These are phyloP conservation scores for Quadriops clusia DNA, from an alignment of 2,888 invertebrate genomes.

Conservation along the genomic window DNA sequence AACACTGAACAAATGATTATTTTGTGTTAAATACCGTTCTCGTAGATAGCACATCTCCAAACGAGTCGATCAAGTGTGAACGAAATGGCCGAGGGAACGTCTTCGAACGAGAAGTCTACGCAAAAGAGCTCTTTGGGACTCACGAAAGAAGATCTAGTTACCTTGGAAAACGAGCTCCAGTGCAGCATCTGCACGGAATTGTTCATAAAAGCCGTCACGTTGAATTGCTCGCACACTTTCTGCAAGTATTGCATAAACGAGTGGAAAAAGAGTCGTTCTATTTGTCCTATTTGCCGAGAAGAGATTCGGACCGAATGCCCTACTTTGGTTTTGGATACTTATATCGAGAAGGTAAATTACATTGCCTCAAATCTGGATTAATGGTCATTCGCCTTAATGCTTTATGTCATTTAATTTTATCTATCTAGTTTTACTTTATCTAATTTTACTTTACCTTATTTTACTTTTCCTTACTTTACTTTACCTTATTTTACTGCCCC, in stretches of 20 bases:
- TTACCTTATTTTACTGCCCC: background rate
- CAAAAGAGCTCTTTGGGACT: too few relatives aligned
- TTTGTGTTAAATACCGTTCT: too few relatives aligned
- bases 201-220: conserved; percentile 54
- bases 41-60: too few relatives aligned
- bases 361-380: conserved; percentile 22
- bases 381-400: conserved; percentile 1
- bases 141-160: too few relatives aligned
- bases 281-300: conserved; percentile 59
- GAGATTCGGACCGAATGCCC: conserved; percentile 41
- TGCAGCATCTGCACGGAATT: conserved; percentile 68
- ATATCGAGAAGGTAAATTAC: conserved; percentile 58
- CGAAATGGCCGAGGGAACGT: too few relatives aligned
- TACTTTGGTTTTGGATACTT: conserved; percentile 57
- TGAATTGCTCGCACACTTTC: conserved; percentile 65
- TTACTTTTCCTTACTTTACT: background rate
- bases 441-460: background rate
- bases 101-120: conserved; percentile 18
- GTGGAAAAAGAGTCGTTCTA: conserved; percentile 58
- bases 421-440: background rate
- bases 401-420: conserved; percentile 1
- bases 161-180: conserved; percentile 60
- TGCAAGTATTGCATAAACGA: conserved; percentile 57
- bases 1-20: too few relatives aligned
- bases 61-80: too few relatives aligned